Base-by-base conservation (phyloP, 2,113 vertebrate species). In the Lonchura striata region DNA sequence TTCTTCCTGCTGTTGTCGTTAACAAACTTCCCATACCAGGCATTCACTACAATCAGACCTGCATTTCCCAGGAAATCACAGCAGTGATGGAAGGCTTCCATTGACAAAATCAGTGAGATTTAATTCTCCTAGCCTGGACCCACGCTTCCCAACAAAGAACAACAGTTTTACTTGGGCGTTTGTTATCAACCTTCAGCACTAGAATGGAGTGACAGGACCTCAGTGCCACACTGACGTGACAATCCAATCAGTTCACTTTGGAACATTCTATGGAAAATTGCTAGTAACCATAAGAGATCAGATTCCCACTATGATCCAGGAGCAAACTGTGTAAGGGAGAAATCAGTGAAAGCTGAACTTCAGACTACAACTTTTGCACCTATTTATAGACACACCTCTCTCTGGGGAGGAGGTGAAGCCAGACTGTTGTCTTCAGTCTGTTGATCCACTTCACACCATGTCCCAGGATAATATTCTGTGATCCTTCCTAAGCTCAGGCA, bases 21-120 rank as follows among this genome's bases (percentile, higher is more conserved):
- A 68, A 99, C 99, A 53, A 99, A 99, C 82, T 99, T 99, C n/a
- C 99, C 99, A 1, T 99, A 99, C 99, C 99, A 99, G 95, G 99
- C 99, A 0, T 99, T 99, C 82, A 99, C 98, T 30, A 99, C 98
- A 82, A 99, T 99, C 90, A 99, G 98, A 81, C 99, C 99, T 99
- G 96, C 57, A 9, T 65, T 82, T 75, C 10, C 44, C 25, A 47
- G 3, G 9, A 94, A 92, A 87, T 61, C 69, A 71, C 60, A 85
- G 41, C 25, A 42, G 65, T 64, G 65, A 42, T 23, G 16, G 41
- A 53, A n/a, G 44, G 46, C 35, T n/a, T 23, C 27, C 56, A 54
- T 15, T 37, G 46, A 77, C 9, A 52, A 27, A 85, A 76, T 65
- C 63, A 70, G 6, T 3, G 12, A 65, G 17, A 78, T 37, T 72